Conservation (phyloP, 2,888 invertebrate species). For the Crematogaster levior region DNA sequence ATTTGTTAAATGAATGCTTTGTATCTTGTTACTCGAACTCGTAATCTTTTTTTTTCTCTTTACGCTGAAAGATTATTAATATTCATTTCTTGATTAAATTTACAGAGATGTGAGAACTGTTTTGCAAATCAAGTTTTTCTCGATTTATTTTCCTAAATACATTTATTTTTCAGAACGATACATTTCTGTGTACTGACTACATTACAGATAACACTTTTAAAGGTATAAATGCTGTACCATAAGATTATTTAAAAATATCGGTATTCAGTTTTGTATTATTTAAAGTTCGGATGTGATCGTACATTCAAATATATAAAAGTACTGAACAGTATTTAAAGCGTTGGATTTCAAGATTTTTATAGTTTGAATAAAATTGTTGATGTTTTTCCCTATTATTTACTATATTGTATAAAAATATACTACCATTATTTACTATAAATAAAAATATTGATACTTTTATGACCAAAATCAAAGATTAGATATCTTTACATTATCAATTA, state of each 20-base stretch:
- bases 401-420: too few relatives aligned
- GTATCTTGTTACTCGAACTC: neutral
- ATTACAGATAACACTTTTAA: neutral
- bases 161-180: neutral
- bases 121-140: neutral
- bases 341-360: neutral
- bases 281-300: neutral
- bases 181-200: neutral
- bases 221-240: neutral
- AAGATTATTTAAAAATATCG: neutral
- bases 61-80: neutral
- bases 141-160: neutral
- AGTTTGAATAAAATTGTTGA: neutral
- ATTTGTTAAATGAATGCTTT: neutral
- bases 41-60: neutral
- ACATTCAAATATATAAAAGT: neutral
- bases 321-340: neutral
- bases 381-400: too few relatives aligned
- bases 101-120: neutral
- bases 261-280: neutral
- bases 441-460: neutral
- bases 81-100: neutral
- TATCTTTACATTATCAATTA: neutral
- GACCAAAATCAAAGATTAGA: neutral
- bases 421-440: neutral